Percentiles rank a stretch among this genome's conserved stretches.
Conservation (phyloP, 2,888 invertebrate genomes). For the Phortica magna region DNA sequence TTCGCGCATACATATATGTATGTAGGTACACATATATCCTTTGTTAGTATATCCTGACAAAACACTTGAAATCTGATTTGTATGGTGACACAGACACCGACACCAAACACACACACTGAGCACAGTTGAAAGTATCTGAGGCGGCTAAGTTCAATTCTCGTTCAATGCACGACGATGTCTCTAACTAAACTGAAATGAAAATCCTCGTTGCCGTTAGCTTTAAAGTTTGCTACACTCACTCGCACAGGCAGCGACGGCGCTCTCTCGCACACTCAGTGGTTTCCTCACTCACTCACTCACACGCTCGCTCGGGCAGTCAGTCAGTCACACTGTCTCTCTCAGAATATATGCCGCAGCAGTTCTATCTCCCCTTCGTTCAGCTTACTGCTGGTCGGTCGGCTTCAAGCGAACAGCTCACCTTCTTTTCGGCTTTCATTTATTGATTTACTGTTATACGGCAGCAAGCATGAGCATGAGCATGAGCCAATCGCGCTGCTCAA, state of each 20-base stretch:
- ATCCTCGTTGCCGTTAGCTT: slow-evolving; percentile 65
- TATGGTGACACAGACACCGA: not conserved
- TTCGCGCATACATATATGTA: not conserved
- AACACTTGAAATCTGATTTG: slow-evolving; percentile 26
- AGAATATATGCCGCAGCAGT: not conserved
- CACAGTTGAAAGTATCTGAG: slow-evolving; percentile 16
- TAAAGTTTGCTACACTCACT: slow-evolving; percentile 64
- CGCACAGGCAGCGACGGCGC: slow-evolving; percentile 9
- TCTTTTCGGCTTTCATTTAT: slow-evolving; percentile 29
- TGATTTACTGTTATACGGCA: slow-evolving; percentile 53
- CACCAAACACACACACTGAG: slow-evolving; percentile 36
- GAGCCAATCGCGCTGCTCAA: slow-evolving; percentile 33
- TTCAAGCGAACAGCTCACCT: slow-evolving; percentile 41
- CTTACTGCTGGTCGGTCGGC: slow-evolving; percentile 32
- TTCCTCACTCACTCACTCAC: not conserved
- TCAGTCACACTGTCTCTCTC: not conserved
- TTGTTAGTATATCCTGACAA: slow-evolving; percentile 23
- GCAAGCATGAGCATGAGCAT: slow-evolving; percentile 10
- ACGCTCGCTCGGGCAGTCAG: not conserved
- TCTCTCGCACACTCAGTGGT: not conserved
- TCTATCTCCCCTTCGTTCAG: not conserved
- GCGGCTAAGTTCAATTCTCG: slow-evolving; percentile 32
- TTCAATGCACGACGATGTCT: slow-evolving; percentile 68
- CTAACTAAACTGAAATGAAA: slow-evolving; percentile 71
- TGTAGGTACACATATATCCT: slow-evolving; percentile 11